Evolutionary conservation across 2,888 invertebrate species (phyloP), one percentile per base, ranked within the genome.

Genomic region (Didymodactylos carnosus): DNA sequence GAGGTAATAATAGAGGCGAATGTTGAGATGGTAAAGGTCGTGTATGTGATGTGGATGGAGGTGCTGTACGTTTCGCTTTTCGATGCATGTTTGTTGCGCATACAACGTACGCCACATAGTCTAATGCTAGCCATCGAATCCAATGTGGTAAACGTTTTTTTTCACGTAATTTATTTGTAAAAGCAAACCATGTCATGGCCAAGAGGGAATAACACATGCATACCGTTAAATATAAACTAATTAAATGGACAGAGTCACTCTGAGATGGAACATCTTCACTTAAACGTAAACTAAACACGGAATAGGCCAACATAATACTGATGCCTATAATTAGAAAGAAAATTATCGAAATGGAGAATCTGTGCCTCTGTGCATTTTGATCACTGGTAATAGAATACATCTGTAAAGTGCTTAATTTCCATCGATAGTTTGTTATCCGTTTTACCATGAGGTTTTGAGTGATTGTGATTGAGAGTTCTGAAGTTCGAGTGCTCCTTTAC

Each of bases 221-320:
- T 10, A 75, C 39, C 16, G 75, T 75, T 46, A 75, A 72, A 43
- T 75, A 75, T 16, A 75, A 23, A 39, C 69, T 72, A 10, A 75
- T 72, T 16, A 75, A 53, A 14, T 72, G 75, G 2, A 75, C 72
- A 39, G 49, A 49, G 25, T 75, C 75, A 29, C 72, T 62, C 40
- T 75, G 75, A 23, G 71, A 72, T 25, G 75, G 75, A n/a, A 75
- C 75, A 70, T 75, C 75, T 39, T 75, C 75, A 8, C 49, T 49
- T 13, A 75, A 19, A n/a, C 75, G 62, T 25, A 75, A 71, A 19
- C 69, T 72, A 70, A 72, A 75, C 1, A 75, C 75, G 2, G 75
- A 72, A 53, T 71, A 75, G 5, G 75, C 72, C 19, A 75, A 51
- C 75, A 75, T 75, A n/a, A 75, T 75, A 51, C 75, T 75, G 16